Base-by-base conservation (phyloP, 2,797 vertebrate genomes). In the Sebastes hubbsi region DNA sequence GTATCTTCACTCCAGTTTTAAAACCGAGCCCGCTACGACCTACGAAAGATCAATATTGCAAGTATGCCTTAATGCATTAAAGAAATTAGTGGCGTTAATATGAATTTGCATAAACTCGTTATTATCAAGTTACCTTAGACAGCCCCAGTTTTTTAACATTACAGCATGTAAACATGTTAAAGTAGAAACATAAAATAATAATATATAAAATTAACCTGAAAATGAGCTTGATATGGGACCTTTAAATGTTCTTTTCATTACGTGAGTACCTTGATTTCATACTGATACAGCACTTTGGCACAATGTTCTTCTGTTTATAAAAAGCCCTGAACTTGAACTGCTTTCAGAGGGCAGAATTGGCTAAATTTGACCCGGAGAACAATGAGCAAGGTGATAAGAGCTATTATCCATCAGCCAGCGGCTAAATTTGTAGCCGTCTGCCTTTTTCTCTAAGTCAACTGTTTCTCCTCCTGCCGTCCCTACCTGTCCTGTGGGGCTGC, bases 401-500 rank as follows among this genome's bases (percentile, higher is more conserved):
- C 71, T 9, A 27, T 62, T 52, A 83, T 75, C 71, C 67, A 72
- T 75, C 62, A 76, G 27, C 56, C 27, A 8, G 1, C 2, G 20
- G 8, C 20, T 77, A 34, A 42, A 16, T 70, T 25, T 59, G 62
- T 60, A 75, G 27, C 54, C 10, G 64, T 73, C 65, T 69, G 36
- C 59, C 9, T 29, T 68, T 76, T 52, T 58, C 62, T 68, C 25
- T 68, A 65, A 14, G 27, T 54, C 62, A 67, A 7, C n/a, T 4
- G 18, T 36, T 56, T 81, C 27, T 59, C 32, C 30, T 72, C 25
- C 11, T 24, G 54, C 8, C 2, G 49, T 68, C 13, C 80, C 89
- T 93, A 98, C 97, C 97, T 97, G 97, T 82, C 93, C 88, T 0
- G 92, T 93, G 34, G 95, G 91, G 34, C 94, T 97, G 76, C 97